Evolutionary conservation across 37 sponge, comb jelly and placozoan species (phyloP), one percentile per base, ranked within the genome.

Genomic region (Beroe ovata): DNA sequence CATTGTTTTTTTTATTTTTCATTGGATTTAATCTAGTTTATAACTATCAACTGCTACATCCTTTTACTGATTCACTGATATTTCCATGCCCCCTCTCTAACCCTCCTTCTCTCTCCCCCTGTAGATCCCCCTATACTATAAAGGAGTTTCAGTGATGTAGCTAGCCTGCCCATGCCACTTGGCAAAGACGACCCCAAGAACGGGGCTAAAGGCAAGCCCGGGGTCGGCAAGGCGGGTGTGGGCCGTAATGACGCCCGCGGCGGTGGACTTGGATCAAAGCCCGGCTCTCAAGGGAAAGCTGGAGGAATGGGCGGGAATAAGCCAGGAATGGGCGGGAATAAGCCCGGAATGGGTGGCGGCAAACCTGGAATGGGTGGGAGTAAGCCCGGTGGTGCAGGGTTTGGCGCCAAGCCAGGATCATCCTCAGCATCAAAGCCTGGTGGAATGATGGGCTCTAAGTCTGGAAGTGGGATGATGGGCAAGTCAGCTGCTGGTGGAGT

Each of bases 181-280:
- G 54, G 54, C 11, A 47, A 47, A 11, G 11, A 47, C 54, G 54
- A 47, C 11, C 54, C 54, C 54, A 47, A 47, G 54, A n/a, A n/a
- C n/a, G 54, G 54, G 54, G 54, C 11, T 47, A 47, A 47, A 4
- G 69, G 35, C 33, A 66, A 66, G 69, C 36, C 69, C 8, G 69
- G 69, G 16, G 69, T 47, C 11, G 54, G 54, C 54, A 47, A 47
- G 11, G 54, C 54, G 6, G 54, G 54, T 11, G 54, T 11, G 11
- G 54, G 54, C 54, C 54, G 54, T 11, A 6, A 47, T 16, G 54
- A 47, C 11, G 54, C 54, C 54, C 54, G 54, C 25, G 69, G 63
- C 26, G 63, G 69, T 34, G 69, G 69, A 66, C 29, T 66, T 34
- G 69, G 69, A 34, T 26, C 69, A 3, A 66, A 66, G 16, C 69